A percentile compares a stretch with the other conserved stretches of the same genome.
Evolutionary conservation across 1,140 invertebrate genomes (phyloP).

Genomic region (Lethrus apterus): DNA sequence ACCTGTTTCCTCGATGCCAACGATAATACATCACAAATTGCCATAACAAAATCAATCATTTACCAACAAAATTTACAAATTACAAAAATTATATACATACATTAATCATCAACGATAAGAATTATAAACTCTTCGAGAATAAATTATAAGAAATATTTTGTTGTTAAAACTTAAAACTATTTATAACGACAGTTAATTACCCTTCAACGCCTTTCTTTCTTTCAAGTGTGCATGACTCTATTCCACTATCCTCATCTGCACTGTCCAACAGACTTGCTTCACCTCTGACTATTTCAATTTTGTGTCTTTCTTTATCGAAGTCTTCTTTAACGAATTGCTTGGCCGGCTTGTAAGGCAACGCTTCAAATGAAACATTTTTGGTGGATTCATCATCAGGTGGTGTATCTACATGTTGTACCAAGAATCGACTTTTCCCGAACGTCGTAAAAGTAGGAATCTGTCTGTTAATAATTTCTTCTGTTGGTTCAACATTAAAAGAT

Average conservation of each 20-base stretch:
- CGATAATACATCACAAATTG: not conserved
- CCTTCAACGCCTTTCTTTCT: conserved; percentile 38
- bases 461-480: conserved; percentile 28
- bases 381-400: conserved; percentile 21
- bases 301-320: conserved; percentile 5
- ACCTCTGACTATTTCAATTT: conserved; percentile 30
- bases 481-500: conserved; percentile 21
- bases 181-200: conserved; percentile 4
- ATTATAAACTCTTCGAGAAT: not conserved
- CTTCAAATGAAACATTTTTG: conserved; percentile 40
- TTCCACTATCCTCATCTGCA: conserved; percentile 52
- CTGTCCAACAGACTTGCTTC: conserved; percentile 52
- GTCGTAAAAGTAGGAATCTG: conserved; percentile 39
- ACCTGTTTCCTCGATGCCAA: no score
- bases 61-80: conserved; percentile 7
- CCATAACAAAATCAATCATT: not conserved
- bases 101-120: not conserved
- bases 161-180: conserved; percentile 1
- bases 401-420: conserved; percentile 40
- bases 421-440: conserved; percentile 38
- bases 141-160: not conserved
- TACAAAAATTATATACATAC: conserved; percentile 5
- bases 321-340: conserved; percentile 25
- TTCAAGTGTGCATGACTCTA: conserved; percentile 51
- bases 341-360: conserved; percentile 29